Conservation (phyloP, 2,888 invertebrate genomes). For the Drosophila macrospina region DNA sequence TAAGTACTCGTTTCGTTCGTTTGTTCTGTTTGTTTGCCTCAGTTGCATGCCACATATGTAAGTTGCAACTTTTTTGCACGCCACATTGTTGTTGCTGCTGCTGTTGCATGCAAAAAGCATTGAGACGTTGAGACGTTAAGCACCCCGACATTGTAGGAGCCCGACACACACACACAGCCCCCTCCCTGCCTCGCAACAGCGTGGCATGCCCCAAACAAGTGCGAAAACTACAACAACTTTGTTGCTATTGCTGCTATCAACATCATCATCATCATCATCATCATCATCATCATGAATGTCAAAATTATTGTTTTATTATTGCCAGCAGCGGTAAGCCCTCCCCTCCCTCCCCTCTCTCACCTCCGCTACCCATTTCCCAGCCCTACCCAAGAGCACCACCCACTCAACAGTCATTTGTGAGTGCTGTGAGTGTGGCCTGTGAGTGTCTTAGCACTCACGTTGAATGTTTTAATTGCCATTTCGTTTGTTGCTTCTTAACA, state of each 20-base stretch:
- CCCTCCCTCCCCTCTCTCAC: background rate
- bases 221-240: slow-evolving; percentile 58
- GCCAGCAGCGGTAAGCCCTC: slow-evolving; percentile 31
- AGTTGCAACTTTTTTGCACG: slow-evolving; percentile 76
- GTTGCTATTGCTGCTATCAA: slow-evolving; percentile 37
- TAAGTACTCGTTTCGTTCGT: slow-evolving; percentile 69
- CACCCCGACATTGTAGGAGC: slow-evolving; percentile 41
- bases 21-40: slow-evolving; percentile 10
- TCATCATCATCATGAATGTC: slow-evolving; percentile 75
- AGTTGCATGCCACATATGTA: slow-evolving; percentile 58
- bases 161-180: background rate
- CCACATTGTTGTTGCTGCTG: slow-evolving; percentile 37
- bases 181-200: background rate
- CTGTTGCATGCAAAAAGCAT: slow-evolving; percentile 52
- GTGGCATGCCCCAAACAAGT: slow-evolving; percentile 42
- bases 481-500: slow-evolving; percentile 4
- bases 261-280: slow-evolving; percentile 66
- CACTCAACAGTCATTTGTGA: background rate
- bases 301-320: slow-evolving; percentile 76
- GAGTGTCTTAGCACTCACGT: slow-evolving; percentile 35
- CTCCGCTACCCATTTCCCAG: no score
- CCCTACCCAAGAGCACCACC: background rate
- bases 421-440: slow-evolving; percentile 10
- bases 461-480: slow-evolving; percentile 44
- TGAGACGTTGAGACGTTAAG: slow-evolving; percentile 37